phyloP scores from a whole-genome alignment of 2,113 vertebrate species.

The Candoia aspera region DNA sequence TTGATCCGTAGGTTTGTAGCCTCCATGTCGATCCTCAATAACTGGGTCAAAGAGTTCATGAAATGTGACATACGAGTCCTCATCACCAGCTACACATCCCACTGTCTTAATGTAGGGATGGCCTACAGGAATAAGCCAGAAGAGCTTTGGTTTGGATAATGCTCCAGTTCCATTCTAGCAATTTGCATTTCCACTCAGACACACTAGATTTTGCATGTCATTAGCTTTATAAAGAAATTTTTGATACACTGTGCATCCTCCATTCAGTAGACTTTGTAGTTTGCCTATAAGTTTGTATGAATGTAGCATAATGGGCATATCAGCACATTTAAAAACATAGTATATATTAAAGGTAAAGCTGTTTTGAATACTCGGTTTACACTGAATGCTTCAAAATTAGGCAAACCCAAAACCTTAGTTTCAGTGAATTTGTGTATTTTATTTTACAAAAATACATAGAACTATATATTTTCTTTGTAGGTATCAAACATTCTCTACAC shows the following conservation, averaged over 20 bases:
- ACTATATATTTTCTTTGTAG: not conserved
- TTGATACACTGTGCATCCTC: not conserved
- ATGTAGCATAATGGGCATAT: not conserved
- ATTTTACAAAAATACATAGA: not conserved
- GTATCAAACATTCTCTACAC: not conserved
- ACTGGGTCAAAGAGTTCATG: conserved; percentile 93
- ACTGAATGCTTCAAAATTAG: not conserved
- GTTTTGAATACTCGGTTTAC: not conserved
- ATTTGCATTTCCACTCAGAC: not conserved
- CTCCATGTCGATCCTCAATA: conserved; percentile 91
- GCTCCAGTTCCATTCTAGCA: conserved; percentile 38
- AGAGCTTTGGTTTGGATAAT: conserved; percentile 45
- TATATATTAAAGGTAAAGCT: not conserved
- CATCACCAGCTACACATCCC: conserved; percentile 93
- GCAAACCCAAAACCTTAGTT: not conserved
- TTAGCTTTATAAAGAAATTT: conserved; percentile 41
- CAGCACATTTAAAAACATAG: not conserved
- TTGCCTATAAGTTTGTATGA: not conserved
- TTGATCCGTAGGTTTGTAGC: conserved; percentile 92
- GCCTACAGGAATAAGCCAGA: conserved; percentile 73
- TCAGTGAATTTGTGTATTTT: not conserved
- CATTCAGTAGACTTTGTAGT: not conserved
- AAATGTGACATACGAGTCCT: conserved; percentile 91
- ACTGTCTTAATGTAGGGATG: conserved; percentile 97
- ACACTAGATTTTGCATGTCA: conserved; percentile 19